Conservation (phyloP, 2,113 vertebrate genomes). For the Polypterus senegalus region DNA sequence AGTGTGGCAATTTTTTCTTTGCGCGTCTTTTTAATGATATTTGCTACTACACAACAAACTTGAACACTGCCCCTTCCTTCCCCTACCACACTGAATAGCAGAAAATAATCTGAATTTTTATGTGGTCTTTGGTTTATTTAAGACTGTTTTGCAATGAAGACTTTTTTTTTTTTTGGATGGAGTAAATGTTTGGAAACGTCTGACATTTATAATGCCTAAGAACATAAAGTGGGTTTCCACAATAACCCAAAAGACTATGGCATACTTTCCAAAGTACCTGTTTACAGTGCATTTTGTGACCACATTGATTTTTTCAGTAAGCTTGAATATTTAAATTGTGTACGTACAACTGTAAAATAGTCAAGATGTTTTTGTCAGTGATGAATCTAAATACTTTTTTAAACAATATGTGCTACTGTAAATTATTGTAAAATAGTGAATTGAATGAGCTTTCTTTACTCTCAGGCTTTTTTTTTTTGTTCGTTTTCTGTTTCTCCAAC, state of each 20-base stretch:
- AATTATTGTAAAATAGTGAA: slow-evolving; percentile 91
- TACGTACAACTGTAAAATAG: slow-evolving; percentile 79
- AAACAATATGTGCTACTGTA: slow-evolving; percentile 71
- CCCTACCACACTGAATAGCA: slow-evolving; percentile 77
- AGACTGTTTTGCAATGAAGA: slow-evolving; percentile 44
- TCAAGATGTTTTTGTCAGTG: slow-evolving; percentile 60
- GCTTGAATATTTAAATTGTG: slow-evolving; percentile 98
- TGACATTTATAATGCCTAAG: slow-evolving; percentile 58
- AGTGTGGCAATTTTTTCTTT: slow-evolving; percentile 59
- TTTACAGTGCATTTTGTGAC: slow-evolving; percentile 84
- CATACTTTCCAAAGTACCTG: slow-evolving; percentile 95
- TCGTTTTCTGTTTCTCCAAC: slow-evolving; percentile 63
- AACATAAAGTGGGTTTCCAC: slow-evolving; percentile 54
- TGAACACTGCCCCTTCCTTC: slow-evolving; percentile 77
- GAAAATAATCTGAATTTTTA: slow-evolving; percentile 53
- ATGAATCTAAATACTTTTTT: slow-evolving; percentile 70
- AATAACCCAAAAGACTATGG: slow-evolving; percentile 67
- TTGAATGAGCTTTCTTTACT: slow-evolving; percentile 73
- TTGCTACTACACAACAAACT: slow-evolving; percentile 76
- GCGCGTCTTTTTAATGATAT: slow-evolving; percentile 37
- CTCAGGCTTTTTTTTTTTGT: slow-evolving; percentile 81
- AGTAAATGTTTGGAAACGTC: slow-evolving; percentile 54
- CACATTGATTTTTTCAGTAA: slow-evolving; percentile 78
- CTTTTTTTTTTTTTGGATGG: slow-evolving; percentile 9
- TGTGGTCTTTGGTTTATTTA: slow-evolving; percentile 62